Evolutionary conservation across 1,140 invertebrate genomes (phyloP).

Genomic region (Pinna nobilis): DNA sequence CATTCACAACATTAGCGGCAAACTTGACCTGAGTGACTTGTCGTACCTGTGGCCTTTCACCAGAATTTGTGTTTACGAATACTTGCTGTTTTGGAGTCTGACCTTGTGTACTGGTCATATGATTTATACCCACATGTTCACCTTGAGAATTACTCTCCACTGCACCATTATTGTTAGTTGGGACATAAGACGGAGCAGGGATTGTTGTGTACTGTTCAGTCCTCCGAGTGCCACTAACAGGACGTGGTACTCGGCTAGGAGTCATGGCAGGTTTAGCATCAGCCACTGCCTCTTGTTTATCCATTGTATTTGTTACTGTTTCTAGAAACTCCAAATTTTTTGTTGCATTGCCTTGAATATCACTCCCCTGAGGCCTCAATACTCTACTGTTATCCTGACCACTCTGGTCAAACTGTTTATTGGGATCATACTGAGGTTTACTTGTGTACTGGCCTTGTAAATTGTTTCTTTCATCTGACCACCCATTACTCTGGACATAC

Average conservation of each 20-base stretch:
- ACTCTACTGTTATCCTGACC: not conserved
- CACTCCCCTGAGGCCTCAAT: not conserved
- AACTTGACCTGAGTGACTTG: slow-evolving; percentile 23
- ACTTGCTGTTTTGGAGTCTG: slow-evolving; percentile 14
- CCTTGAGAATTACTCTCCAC: not conserved
- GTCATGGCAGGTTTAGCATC: not conserved
- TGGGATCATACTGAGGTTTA: too few relatives aligned
- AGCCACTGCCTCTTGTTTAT: not conserved
- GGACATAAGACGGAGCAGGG: not conserved
- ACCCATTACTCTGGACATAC: slow-evolving; percentile 29
- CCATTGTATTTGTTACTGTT: slow-evolving; percentile 30
- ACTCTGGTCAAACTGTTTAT: too few relatives aligned
- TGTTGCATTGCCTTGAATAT: not conserved
- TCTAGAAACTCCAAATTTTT: slow-evolving; percentile 39
- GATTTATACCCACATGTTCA: slow-evolving; percentile 5
- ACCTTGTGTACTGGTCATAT: too few relatives aligned
- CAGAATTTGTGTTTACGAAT: slow-evolving; percentile 4
- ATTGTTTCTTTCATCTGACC: slow-evolving; percentile 14
- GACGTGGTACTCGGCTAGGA: slow-evolving; percentile 30
- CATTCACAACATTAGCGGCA: slow-evolving; percentile 20
- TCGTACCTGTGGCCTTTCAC: slow-evolving; percentile 9
- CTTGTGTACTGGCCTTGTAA: slow-evolving; percentile 5
- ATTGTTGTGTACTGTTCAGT: slow-evolving; percentile 4
- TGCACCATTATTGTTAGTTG: not conserved
- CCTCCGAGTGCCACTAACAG: slow-evolving; percentile 17